Evolutionary conservation across 2,888 invertebrate species (phyloP).

Genomic region (Malacosoma neustria): DNA sequence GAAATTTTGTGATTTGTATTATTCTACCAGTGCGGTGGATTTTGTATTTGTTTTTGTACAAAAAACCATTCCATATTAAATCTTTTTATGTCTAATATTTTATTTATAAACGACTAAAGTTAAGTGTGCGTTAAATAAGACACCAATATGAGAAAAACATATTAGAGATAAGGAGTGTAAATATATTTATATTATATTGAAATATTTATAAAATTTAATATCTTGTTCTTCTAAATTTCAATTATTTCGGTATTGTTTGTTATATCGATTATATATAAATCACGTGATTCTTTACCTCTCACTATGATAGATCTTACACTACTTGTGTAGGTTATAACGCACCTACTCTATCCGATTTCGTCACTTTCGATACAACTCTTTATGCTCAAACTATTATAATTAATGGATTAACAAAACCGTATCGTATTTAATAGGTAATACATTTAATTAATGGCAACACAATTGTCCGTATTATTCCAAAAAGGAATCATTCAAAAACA

Average conservation of each 20-base stretch:
- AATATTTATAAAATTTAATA: conserved; percentile 73
- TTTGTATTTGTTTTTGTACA: conserved; percentile 70
- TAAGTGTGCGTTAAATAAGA: conserved; percentile 71
- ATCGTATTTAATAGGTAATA: not conserved
- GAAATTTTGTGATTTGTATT: conserved; percentile 58
- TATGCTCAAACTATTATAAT: conserved; percentile 33
- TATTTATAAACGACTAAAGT: conserved; percentile 49
- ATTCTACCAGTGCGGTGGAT: conserved; percentile 55
- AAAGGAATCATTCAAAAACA: too few species aligned
- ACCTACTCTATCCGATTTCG: conserved; percentile 36
- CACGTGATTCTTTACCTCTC: conserved; percentile 37
- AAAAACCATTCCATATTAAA: conserved; percentile 70
- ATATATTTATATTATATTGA: conserved; percentile 73
- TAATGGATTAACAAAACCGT: conserved; percentile 16
- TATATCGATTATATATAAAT: conserved; percentile 41
- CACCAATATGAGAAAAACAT: conserved; percentile 67
- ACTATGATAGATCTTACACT: conserved; percentile 34
- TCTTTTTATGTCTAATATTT: conserved; percentile 62
- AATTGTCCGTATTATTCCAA: too few species aligned
- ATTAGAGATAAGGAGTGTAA: conserved; percentile 64
- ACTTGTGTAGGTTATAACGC: conserved; percentile 40
- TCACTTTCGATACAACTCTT: conserved; percentile 28
- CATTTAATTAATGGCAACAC: too few species aligned
- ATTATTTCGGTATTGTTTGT: conserved; percentile 54
- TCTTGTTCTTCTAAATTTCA: conserved; percentile 69